phyloP scores from a whole-genome alignment of 2,113 vertebrate species.

The Oenanthe oenanthe region DNA sequence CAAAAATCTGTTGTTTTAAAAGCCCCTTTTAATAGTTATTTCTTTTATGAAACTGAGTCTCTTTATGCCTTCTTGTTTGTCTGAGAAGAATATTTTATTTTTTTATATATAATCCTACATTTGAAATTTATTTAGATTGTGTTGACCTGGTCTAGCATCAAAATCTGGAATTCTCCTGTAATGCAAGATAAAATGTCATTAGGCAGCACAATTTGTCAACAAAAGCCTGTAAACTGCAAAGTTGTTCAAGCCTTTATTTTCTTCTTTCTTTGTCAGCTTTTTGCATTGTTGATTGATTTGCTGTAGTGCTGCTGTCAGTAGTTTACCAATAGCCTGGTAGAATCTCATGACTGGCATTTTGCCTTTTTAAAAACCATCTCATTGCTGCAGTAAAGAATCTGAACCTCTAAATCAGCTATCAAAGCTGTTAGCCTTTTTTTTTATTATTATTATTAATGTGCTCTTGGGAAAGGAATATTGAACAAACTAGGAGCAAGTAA shows the following conservation, averaged over 20 bases:
- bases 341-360: slow-evolving; percentile 80
- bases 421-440: slow-evolving; percentile 61
- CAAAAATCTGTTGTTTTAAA: background rate
- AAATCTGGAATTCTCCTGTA: slow-evolving; percentile 53
- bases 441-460: slow-evolving; percentile 75
- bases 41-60: background rate
- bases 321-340: slow-evolving; percentile 75
- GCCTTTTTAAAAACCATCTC: slow-evolving; percentile 80
- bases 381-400: slow-evolving; percentile 69
- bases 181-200: slow-evolving; percentile 65
- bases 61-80: background rate
- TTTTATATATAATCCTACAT: background rate
- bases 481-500: slow-evolving; percentile 74
- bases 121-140: background rate
- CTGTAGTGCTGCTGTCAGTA: slow-evolving; percentile 80
- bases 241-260: slow-evolving; percentile 70
- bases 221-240: slow-evolving; percentile 73
- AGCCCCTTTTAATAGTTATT: background rate
- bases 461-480: slow-evolving; percentile 74
- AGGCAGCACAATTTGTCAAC: slow-evolving; percentile 70
- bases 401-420: slow-evolving; percentile 67
- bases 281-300: slow-evolving; percentile 78
- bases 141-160: slow-evolving; percentile 20
- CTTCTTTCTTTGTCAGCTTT: slow-evolving; percentile 78
- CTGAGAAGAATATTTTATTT: background rate